Evolutionary conservation across 2,113 vertebrate genomes (phyloP).

Genomic region (Hypanus sabinus): DNA sequence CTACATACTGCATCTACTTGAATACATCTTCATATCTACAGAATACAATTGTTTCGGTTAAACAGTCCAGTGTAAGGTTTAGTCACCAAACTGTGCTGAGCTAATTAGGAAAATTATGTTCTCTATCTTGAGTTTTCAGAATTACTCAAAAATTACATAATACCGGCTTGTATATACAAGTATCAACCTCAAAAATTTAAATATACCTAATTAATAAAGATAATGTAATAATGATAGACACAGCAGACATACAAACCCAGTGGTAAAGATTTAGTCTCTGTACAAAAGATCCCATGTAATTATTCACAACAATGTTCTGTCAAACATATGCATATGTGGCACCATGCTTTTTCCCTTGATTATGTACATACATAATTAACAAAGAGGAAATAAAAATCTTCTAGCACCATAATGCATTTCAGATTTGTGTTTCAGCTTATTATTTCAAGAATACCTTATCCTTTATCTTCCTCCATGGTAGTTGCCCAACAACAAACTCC

Average conservation of each 20-base stretch:
- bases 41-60: not conserved
- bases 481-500: slow-evolving; percentile 90
- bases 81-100: not conserved
- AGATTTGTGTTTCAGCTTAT: not conserved
- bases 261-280: not conserved
- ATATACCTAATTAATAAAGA: not conserved
- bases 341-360: not conserved
- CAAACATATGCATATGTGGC: not conserved
- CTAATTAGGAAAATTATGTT: not conserved
- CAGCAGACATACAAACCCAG: not conserved
- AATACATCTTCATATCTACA: not conserved
- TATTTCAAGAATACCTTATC: slow-evolving; percentile 72
- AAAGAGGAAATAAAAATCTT: not conserved
- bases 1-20: too few relatives aligned
- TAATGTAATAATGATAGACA: not conserved
- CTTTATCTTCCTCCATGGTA: slow-evolving; percentile 99
- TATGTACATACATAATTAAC: not conserved
- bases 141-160: not conserved
- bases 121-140: not conserved
- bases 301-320: not conserved
- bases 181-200: slow-evolving; percentile 5
- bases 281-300: not conserved
- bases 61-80: not conserved
- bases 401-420: too few relatives aligned
- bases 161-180: slow-evolving; percentile 3